Conservation (phyloP, 30 jellyfish, hydroid and myxozoan species). For the Aurelia aurita region DNA sequence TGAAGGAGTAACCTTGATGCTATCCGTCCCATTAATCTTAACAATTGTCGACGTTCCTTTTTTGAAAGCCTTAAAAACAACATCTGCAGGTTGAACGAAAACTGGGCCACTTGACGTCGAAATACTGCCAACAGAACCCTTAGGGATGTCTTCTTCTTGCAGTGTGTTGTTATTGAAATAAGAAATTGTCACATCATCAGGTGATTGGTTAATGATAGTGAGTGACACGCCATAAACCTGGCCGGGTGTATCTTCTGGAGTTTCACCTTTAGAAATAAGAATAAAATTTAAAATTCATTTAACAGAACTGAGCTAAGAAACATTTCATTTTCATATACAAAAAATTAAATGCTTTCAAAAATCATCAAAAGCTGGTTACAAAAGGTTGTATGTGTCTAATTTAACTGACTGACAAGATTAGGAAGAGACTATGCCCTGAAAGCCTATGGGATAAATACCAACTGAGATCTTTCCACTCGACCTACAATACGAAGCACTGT, state of each 20-base stretch:
- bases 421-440: no score
- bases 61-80: slow-evolving; percentile 44
- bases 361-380: no score
- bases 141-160: slow-evolving; percentile 33
- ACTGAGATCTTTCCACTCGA: no score
- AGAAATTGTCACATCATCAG: slow-evolving; percentile 56
- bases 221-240: slow-evolving; percentile 47
- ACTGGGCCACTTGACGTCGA: slow-evolving; percentile 7
- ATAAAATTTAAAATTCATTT: no score
- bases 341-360: no score
- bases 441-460: no score
- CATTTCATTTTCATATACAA: no score
- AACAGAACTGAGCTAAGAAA: no score
- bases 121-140: slow-evolving; percentile 15
- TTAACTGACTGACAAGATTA: no score
- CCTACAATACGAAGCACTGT: no score
- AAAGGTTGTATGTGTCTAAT: no score
- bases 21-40: slow-evolving; percentile 27
- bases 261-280: no score
- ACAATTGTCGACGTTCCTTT: slow-evolving; percentile 55
- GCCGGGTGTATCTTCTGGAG: not conserved
- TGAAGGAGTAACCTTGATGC: slow-evolving; percentile 28
- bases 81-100: slow-evolving; percentile 9
- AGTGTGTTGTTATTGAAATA: slow-evolving; percentile 23
- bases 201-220: slow-evolving; percentile 25